These are phyloP conservation scores for Rutpela maculata DNA, from an alignment of 2,888 invertebrate species.

Conservation along the genomic window DNA sequence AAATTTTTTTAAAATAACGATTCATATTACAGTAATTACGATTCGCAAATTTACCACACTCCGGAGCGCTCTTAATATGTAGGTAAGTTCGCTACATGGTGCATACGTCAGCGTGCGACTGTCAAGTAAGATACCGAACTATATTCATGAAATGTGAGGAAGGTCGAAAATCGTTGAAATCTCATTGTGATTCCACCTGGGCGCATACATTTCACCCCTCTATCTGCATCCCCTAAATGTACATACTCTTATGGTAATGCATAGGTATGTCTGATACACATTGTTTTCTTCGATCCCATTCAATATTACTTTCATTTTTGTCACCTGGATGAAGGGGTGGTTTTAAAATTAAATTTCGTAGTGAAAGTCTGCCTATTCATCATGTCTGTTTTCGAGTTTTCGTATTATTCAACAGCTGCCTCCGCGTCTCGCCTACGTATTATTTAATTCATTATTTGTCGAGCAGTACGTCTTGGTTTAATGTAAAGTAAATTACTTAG, in stretches of 20 bases:
- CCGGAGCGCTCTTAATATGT: too few species aligned
- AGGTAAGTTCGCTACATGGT: too few species aligned
- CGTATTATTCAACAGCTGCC: slow-evolving; percentile 44
- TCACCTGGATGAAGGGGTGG: slow-evolving; percentile 52
- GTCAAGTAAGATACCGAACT: not conserved
- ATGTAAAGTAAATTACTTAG: slow-evolving; percentile 2
- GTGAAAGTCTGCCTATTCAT: slow-evolving; percentile 46
- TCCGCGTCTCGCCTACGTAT: slow-evolving; percentile 11
- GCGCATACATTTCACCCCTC: slow-evolving; percentile 37
- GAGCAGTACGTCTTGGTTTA: slow-evolving; percentile 10
- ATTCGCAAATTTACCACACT: too few species aligned
- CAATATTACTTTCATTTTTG: slow-evolving; percentile 50
- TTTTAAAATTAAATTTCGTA: slow-evolving; percentile 38
- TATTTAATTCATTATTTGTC: not conserved
- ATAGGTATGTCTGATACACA: slow-evolving; percentile 21
- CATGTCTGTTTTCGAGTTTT: slow-evolving; percentile 45
- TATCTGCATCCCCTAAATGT: slow-evolving; percentile 33
- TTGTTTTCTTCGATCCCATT: slow-evolving; percentile 44
- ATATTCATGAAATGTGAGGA: slow-evolving; percentile 4
- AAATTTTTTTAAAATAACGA: too few species aligned
- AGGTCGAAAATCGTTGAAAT: slow-evolving; percentile 20
- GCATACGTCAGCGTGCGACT: too few species aligned
- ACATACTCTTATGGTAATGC: slow-evolving; percentile 44
- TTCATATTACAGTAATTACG: too few species aligned
- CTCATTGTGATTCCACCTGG: slow-evolving; percentile 43